Evolutionary conservation across 2,797 vertebrate species (phyloP), one percentile per base, ranked within the genome.

Genomic region (Catamblyrhynchus diadema): DNA sequence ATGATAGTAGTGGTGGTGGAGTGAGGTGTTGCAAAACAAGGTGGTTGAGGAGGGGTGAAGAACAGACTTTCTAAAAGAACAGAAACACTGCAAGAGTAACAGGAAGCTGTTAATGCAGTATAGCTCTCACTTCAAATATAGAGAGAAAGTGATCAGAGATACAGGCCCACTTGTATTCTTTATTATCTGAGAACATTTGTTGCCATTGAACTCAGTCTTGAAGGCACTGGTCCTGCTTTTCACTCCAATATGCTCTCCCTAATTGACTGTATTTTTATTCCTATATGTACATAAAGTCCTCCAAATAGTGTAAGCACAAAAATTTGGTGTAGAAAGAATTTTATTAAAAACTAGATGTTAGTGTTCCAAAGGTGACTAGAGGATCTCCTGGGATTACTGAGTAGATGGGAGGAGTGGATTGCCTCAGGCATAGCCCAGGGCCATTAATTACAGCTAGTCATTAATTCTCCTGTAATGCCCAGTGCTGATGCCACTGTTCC

Each of bases 391-490:
- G 93, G 95, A 93, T 95, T 95, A 84, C 54, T 71, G 62, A 94
- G 64, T 70, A 70, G 61, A 59, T 95, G 61, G 81, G 91, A 93
- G 89, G 92, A 95, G 83, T 41, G 91, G 51, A 78, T 88, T 82
- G 92, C 94, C 70, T 81, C 56, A 86, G 80, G 88, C 91, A 65
- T 62, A 95, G 80, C 83, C 62, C 4, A 18, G 45, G 56, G 71
- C 65, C 66, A 32, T 96, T 96, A 91, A 96, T 95, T 86, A 65
- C 61, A 89, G 66, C 82, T 74, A 90, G 90, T 93, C 92, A 80
- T 94, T 96, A 93, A 93, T 95, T 91, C 70, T 69, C 9, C 25
- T 79, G 50, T 94, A 94, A 93, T 87, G 94, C 93, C 85, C 75
- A 79, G 7, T 80, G 87, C 66, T 89, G 69, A 53, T 94, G 71